Evolutionary conservation across 1,140 invertebrate genomes (phyloP).

Genomic region (Hypothenemus hampei): DNA sequence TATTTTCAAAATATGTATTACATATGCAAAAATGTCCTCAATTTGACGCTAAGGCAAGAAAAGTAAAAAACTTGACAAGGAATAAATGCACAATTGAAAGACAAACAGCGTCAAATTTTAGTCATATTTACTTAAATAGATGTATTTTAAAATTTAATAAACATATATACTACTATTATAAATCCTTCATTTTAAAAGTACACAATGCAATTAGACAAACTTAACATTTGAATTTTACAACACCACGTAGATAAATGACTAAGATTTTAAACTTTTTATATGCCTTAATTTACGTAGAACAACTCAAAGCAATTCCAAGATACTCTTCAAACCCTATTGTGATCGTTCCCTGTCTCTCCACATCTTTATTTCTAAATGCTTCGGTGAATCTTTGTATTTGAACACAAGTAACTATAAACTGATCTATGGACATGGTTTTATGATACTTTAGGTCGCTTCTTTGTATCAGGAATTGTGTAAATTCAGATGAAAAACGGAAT

Average conservation of each 20-base stretch:
- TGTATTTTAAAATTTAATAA: too few species aligned
- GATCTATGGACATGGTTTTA: slow-evolving; percentile 71
- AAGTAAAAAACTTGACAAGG: too few species aligned
- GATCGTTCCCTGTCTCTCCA: slow-evolving; percentile 68
- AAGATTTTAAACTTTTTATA: slow-evolving; percentile 1
- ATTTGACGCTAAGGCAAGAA: background rate
- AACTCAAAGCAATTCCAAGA: slow-evolving; percentile 66
- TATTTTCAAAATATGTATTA: slow-evolving; percentile 3
- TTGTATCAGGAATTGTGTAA: slow-evolving; percentile 66
- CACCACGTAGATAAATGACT: background rate
- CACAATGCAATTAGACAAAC: too few species aligned
- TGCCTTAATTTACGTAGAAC: slow-evolving; percentile 62
- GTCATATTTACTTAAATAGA: too few species aligned
- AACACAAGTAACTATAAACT: slow-evolving; percentile 83
- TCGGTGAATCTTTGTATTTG: slow-evolving; percentile 83
- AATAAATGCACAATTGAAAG: too few species aligned
- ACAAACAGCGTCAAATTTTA: too few species aligned
- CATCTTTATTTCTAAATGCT: slow-evolving; percentile 71
- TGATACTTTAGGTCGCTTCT: slow-evolving; percentile 60
- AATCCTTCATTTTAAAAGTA: too few species aligned
- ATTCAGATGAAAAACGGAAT: slow-evolving; percentile 76
- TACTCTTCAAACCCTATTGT: slow-evolving; percentile 84
- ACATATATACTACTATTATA: too few species aligned
- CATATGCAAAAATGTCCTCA: background rate
- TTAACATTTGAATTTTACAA: slow-evolving; percentile 1